Evolutionary conservation across 1,140 invertebrate species (phyloP), one percentile per base, ranked within the genome.

Genomic region (Drosophila pandora): DNA sequence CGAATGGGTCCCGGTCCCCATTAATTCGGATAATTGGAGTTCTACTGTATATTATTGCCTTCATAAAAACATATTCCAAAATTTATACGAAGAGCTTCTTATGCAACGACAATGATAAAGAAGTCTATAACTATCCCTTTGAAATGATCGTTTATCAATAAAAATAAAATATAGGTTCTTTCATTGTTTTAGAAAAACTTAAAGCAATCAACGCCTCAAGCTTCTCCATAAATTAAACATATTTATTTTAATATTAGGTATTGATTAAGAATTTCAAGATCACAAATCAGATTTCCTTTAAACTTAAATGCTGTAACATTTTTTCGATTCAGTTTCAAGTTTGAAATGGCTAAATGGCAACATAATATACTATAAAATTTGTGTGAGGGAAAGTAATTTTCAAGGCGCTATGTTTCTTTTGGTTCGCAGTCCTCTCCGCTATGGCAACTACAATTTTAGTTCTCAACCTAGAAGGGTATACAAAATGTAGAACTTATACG

Each of bases 231-330:
- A 49, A 65, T 59, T 85, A 84, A 79, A 58, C 43, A 67, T 83
- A 79, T 83, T 87, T 63, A 74, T 49, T 80, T 78, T 62, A 87
- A 63, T 69, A 69, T 79, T 76, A 79, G 81, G 71, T 69, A 69
- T 82, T 88, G 83, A 83, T 88, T 67, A 83, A 59, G 71, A 83
- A 57, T 88, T 88, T 77, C 79, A 88, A 88, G 83, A 88, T 88
- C 83, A 88, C 83, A 88, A 88, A 79, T 83, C 75, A 72, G 77
- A 88, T 88, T 83, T 88, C 73, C 32, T 79, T 88, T 82, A 83
- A 72, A 52, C 69, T 83, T 81, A 80, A 32, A 53, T 43, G 43
- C 47, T 58, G 47, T 49, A 61, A 45, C 47, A 28, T 34, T 30
- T 37, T 37, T 65, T 60, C 62, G 62, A 49, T 37, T 65, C 30